A percentile compares a stretch with the other conserved stretches of the same genome.
Conservation (phyloP, 2,797 vertebrate species). For the Chelon labrosus region DNA sequence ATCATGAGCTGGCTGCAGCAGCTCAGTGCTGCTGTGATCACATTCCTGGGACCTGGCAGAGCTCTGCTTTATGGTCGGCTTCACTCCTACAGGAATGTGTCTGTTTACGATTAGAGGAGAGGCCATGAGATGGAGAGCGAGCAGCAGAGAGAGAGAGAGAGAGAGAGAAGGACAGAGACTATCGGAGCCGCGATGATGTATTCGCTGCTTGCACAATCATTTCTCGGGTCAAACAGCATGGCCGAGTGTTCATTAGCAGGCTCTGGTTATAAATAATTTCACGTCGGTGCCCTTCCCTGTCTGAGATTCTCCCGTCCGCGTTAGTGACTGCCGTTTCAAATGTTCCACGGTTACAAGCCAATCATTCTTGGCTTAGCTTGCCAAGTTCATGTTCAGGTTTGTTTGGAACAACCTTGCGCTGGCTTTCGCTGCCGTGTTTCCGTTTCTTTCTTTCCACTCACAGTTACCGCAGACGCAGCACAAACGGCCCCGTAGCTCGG, state of each 20-base stretch:
- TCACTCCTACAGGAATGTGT: conserved; percentile 62
- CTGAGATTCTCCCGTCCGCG: not conserved
- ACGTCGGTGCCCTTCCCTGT: not conserved
- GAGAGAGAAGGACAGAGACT: not conserved
- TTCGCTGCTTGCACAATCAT: conserved; percentile 27
- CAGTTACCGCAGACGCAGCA: not conserved
- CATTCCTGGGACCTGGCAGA: conserved; percentile 70
- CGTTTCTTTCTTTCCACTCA: not conserved
- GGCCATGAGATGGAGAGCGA: conserved; percentile 14
- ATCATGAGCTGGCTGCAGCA: conserved; percentile 17
- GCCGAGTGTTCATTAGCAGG: conserved; percentile 37
- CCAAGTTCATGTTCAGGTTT: conserved; percentile 29
- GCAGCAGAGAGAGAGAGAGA: not conserved
- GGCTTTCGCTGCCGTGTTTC: conserved; percentile 6
- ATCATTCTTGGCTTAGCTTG: conserved; percentile 22
- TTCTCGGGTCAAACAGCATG: conserved; percentile 39
- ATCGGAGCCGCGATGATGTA: conserved; percentile 5
- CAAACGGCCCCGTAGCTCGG: not conserved
- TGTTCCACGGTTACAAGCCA: conserved; percentile 6
- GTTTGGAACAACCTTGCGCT: conserved; percentile 13
- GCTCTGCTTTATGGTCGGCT: conserved; percentile 46
- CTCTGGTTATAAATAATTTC: conserved; percentile 36
- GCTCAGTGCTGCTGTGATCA: conserved; percentile 37
- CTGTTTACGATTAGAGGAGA: conserved; percentile 72
- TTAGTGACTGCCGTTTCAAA: conserved; percentile 19